Conservation (phyloP, 2,797 vertebrate species). For the Channa striata region DNA sequence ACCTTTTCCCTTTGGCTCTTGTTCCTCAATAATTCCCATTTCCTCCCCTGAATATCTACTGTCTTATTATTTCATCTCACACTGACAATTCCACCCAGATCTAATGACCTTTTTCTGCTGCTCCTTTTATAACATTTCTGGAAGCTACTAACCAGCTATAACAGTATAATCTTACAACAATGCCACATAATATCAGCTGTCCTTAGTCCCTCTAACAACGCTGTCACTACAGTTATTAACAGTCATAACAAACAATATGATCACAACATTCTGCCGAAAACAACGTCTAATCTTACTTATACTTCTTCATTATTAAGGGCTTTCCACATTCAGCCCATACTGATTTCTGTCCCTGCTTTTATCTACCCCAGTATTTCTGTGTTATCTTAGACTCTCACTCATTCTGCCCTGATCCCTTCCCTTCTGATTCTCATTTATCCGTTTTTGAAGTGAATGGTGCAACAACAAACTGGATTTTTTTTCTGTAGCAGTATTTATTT, state of each 20-base stretch:
- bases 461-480: conserved; percentile 63
- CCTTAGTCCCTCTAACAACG: conserved; percentile 6
- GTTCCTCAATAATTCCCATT: conserved; percentile 43
- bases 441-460: conserved; percentile 62
- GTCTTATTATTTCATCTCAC: conserved; percentile 44
- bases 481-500: conserved; percentile 62
- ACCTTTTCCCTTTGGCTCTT: conserved; percentile 68
- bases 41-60: conserved; percentile 32
- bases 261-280: conserved; percentile 6
- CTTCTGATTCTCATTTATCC: conserved; percentile 24
- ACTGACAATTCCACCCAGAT: conserved; percentile 35
- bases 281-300: not conserved
- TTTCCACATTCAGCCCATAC: conserved; percentile 24
- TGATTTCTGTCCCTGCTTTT: conserved; percentile 19
- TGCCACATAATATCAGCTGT: not conserved
- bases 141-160: conserved; percentile 56
- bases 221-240: not conserved
- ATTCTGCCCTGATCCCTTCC: conserved; percentile 24
- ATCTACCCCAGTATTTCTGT: conserved; percentile 15
- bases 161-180: conserved; percentile 37
- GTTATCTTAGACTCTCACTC: conserved; percentile 17
- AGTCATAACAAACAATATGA: conserved; percentile 9
- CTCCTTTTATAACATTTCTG: conserved; percentile 43
- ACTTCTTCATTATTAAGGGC: conserved; percentile 7
- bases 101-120: conserved; percentile 23